Percentiles rank a stretch among this genome's conserved stretches.
Evolutionary conservation across 2,888 invertebrate genomes (phyloP).

Genomic region (Brenthis ino): DNA sequence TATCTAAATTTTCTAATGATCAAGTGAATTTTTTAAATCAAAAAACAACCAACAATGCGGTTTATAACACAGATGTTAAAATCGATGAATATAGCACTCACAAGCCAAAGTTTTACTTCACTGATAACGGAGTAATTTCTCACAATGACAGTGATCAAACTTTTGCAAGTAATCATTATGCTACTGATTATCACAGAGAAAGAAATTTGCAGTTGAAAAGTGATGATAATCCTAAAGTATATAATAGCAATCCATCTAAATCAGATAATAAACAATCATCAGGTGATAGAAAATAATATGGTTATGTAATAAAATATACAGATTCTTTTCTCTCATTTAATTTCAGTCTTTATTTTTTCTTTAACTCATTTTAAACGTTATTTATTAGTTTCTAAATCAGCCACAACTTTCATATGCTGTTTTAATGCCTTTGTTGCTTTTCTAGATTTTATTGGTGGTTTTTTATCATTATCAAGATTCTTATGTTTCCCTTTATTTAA

Average conservation of each 20-base stretch:
- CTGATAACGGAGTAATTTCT: constrained; percentile 46
- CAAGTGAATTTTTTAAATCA: constrained; percentile 47
- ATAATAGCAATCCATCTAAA: constrained; percentile 33
- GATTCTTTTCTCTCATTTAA: constrained; percentile 7
- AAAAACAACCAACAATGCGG: constrained; percentile 43
- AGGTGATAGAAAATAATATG: constrained; percentile 20
- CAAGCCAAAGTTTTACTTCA: constrained; percentile 54
- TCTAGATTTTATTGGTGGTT: constrained; percentile 63
- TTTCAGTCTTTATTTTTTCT: constrained; percentile 2
- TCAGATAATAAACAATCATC: constrained; percentile 18
- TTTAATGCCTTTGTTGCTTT: constrained; percentile 76
- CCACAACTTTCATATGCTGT: constrained; percentile 78
- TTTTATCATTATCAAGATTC: constrained; percentile 43
- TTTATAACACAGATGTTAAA: constrained; percentile 47
- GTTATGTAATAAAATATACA: constrained; percentile 7
- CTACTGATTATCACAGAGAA: constrained; percentile 42
- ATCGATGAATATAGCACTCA: constrained; percentile 49
- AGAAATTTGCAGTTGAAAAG: constrained; percentile 42
- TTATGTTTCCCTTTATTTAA: constrained; percentile 52
- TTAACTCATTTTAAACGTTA: background rate
- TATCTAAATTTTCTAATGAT: constrained; percentile 47
- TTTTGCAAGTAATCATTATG: constrained; percentile 35
- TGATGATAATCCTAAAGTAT: constrained; percentile 38
- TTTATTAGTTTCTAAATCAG: constrained; percentile 48
- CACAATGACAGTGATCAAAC: constrained; percentile 38